These are phyloP conservation scores for Strigamia crassipes DNA, from an alignment of 2,888 invertebrate genomes.

Conservation along the genomic window DNA sequence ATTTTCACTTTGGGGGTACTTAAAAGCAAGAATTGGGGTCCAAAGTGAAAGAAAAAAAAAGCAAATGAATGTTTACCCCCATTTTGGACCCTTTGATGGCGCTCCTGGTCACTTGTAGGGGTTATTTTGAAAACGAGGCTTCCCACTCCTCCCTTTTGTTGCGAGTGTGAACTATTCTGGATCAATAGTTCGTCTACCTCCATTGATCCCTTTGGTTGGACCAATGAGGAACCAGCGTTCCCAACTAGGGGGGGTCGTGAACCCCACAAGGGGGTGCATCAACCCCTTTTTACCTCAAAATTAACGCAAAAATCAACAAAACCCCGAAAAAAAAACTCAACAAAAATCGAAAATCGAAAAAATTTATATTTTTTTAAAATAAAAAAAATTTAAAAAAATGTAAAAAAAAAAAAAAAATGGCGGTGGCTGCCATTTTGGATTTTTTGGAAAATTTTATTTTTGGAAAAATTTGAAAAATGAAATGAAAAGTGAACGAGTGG, in stretches of 20 bases:
- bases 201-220: slow-evolving; percentile 19
- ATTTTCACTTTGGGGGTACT: no score
- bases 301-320: not conserved
- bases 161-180: slow-evolving; percentile 17
- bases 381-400: not conserved
- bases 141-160: slow-evolving; percentile 9
- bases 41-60: not conserved
- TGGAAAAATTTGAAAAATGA: not conserved
- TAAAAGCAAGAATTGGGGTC: no score
- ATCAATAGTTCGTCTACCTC: slow-evolving; percentile 30
- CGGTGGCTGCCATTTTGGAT: not conserved
- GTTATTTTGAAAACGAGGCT: not conserved
- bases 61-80: not conserved
- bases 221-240: not conserved
- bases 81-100: not conserved
- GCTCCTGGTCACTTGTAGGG: not conserved
- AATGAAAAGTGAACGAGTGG: not conserved
- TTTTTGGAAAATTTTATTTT: not conserved
- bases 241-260: slow-evolving; percentile 14
- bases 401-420: not conserved
- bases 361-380: not conserved
- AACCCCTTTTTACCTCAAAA: not conserved
- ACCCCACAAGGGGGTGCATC: slow-evolving; percentile 30
- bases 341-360: no score
- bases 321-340: not conserved